A percentile compares a stretch with the other conserved stretches of the same genome.
Evolutionary conservation across 2,888 invertebrate species (phyloP).

Genomic region (Platynereis dumerilii): DNA sequence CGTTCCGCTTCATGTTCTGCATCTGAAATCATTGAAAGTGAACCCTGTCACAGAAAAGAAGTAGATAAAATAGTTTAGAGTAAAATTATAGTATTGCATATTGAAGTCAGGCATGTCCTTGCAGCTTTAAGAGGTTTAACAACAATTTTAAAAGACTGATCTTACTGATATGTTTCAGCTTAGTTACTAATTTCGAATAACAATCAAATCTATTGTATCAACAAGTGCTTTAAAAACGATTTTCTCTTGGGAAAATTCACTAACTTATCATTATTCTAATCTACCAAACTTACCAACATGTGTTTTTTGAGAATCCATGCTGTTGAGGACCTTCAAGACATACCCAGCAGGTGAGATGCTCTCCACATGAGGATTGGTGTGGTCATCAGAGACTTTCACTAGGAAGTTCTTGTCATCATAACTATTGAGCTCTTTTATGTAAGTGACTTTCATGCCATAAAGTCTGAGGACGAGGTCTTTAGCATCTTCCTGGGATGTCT

Average conservation of each 20-base stretch:
- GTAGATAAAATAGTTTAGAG: too few relatives aligned
- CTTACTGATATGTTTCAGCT: too few relatives aligned
- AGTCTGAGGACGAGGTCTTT: conserved; percentile 21
- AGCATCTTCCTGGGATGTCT: conserved; percentile 19
- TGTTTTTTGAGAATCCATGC: conserved; percentile 76
- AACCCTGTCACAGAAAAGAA: too few relatives aligned
- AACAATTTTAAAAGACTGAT: too few relatives aligned
- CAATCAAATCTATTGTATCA: too few relatives aligned
- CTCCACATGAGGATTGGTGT: conserved; percentile 41
- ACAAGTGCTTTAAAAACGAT: too few relatives aligned
- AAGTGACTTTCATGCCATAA: conserved; percentile 31
- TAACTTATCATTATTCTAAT: too few relatives aligned
- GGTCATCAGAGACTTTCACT: conserved; percentile 68
- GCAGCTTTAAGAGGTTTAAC: too few relatives aligned
- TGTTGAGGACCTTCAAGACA: conserved; percentile 83
- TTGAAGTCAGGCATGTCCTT: too few relatives aligned
- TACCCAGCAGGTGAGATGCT: conserved; percentile 52
- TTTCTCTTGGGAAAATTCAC: too few relatives aligned
- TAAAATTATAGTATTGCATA: too few relatives aligned
- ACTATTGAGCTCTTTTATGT: conserved; percentile 71
- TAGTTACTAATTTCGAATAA: too few relatives aligned
- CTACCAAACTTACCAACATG: conserved; percentile 47
- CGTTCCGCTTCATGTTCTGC: conserved; percentile 30
- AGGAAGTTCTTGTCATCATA: conserved; percentile 83
- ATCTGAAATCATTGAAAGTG: conserved; percentile 14